Percentiles rank a stretch among this genome's conserved stretches.
phyloP scores from a whole-genome alignment of 2,797 vertebrate species.

The Chloroceryle amazona region DNA sequence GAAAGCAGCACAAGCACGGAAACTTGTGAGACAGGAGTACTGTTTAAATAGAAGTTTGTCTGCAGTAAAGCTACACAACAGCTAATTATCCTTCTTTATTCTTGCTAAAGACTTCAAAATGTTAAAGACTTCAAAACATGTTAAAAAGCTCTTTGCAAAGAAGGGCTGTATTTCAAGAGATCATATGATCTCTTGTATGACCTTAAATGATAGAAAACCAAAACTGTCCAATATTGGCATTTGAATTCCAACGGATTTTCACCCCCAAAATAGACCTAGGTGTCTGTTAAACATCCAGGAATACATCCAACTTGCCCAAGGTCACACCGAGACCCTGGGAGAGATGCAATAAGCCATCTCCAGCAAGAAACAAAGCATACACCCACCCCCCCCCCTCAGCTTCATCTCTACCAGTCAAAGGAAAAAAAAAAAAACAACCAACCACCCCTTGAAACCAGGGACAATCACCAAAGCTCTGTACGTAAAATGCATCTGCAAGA shows the following conservation, averaged over 20 bases:
- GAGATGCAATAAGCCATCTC: not conserved
- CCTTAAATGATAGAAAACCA: not conserved
- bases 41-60: accelerated
- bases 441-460: not conserved
- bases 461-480: not conserved
- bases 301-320: not conserved
- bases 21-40: accelerated
- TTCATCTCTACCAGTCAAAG: not conserved
- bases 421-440: not conserved
- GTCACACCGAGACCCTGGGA: not conserved
- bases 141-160: not conserved
- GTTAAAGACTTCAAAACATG: too few species aligned
- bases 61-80: accelerated
- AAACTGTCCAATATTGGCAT: not conserved
- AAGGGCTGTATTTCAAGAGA: not conserved
- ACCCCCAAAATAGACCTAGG: not conserved
- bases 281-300: not conserved
- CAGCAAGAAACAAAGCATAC: not conserved
- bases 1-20: not conserved
- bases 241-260: not conserved
- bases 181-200: not conserved
- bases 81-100: accelerated
- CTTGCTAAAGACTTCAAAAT: not conserved
- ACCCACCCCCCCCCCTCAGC: not conserved
- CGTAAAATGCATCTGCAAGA: not conserved